These are phyloP conservation scores for Nannoperca obscura DNA, from an alignment of 2,797 vertebrate species.

Conservation along the genomic window DNA sequence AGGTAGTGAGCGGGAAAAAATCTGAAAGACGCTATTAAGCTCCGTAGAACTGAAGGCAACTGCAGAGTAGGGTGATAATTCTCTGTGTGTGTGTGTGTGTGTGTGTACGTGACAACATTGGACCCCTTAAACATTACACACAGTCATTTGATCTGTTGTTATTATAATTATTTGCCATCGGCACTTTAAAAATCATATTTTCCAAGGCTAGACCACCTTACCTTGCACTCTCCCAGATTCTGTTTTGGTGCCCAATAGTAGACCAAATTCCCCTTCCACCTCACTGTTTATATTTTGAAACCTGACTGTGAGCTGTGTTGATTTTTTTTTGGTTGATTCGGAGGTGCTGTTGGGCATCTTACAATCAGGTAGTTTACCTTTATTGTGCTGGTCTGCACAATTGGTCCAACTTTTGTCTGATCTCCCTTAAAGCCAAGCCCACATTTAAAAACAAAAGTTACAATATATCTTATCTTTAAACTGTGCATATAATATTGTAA, in stretches of 20 bases:
- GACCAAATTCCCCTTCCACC: not conserved
- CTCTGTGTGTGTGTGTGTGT: too few species aligned
- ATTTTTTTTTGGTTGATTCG: not conserved
- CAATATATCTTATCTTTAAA: constrained; percentile 5
- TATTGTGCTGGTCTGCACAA: not conserved
- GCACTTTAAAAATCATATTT: not conserved
- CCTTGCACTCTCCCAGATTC: not conserved
- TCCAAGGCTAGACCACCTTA: not conserved
- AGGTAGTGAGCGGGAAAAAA: not conserved
- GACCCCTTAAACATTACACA: not conserved
- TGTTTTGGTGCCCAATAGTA: not conserved
- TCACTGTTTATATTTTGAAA: constrained; percentile 9
- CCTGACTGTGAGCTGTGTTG: not conserved
- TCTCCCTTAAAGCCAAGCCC: constrained; percentile 5
- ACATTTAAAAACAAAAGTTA: not conserved
- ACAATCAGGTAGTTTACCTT: not conserved
- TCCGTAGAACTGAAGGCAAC: not conserved
- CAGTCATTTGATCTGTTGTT: not conserved
- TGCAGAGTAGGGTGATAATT: not conserved
- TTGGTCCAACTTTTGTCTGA: not conserved
- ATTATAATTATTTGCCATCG: not conserved
- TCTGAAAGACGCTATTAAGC: not conserved
- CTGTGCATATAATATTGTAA: not conserved
- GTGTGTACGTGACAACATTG: too few species aligned
- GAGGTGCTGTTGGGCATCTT: not conserved